phyloP scores from a whole-genome alignment of 2,888 invertebrate genomes.

The Trissolcus japonicus region DNA sequence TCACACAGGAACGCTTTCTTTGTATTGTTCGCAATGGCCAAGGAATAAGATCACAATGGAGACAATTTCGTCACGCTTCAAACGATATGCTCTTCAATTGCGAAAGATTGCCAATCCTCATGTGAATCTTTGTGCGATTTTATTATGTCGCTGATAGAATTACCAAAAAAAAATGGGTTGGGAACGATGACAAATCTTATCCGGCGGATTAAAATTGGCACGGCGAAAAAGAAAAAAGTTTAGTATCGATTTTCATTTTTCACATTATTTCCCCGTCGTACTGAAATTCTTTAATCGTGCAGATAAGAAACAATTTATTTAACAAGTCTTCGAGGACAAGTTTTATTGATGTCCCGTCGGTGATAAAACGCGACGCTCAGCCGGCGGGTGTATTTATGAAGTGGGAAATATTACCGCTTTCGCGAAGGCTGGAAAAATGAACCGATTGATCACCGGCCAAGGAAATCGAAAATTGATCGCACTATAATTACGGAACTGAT shows the following conservation, averaged over 20 bases:
- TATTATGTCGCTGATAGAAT: slow-evolving; percentile 43
- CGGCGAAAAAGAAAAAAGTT: neutral
- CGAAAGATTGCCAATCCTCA: slow-evolving; percentile 49
- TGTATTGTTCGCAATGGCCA: slow-evolving; percentile 51
- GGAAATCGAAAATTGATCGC: slow-evolving; percentile 37
- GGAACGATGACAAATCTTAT: neutral
- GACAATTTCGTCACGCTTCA: slow-evolving; percentile 52
- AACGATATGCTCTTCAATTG: slow-evolving; percentile 43
- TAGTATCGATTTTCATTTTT: neutral
- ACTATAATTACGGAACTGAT: slow-evolving; percentile 21
- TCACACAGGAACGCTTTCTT: slow-evolving; percentile 59
- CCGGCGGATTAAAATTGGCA: neutral
- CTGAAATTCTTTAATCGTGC: slow-evolving; percentile 11
- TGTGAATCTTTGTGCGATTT: slow-evolving; percentile 37
- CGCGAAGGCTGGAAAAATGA: slow-evolving; percentile 43
- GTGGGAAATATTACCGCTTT: neutral
- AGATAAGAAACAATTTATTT: no score
- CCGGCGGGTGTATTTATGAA: slow-evolving; percentile 29
- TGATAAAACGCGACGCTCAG: slow-evolving; percentile 34
- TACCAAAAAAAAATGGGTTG: slow-evolving; percentile 19
- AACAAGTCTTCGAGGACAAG: no score
- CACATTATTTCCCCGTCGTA: slow-evolving; percentile 14
- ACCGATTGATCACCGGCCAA: slow-evolving; percentile 42
- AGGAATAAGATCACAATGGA: slow-evolving; percentile 52
- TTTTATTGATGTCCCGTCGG: slow-evolving; percentile 35